A percentile compares a stretch with the other conserved stretches of the same genome.
phyloP scores from a whole-genome alignment of 1,140 invertebrate genomes.

The Drosophila santomea region DNA sequence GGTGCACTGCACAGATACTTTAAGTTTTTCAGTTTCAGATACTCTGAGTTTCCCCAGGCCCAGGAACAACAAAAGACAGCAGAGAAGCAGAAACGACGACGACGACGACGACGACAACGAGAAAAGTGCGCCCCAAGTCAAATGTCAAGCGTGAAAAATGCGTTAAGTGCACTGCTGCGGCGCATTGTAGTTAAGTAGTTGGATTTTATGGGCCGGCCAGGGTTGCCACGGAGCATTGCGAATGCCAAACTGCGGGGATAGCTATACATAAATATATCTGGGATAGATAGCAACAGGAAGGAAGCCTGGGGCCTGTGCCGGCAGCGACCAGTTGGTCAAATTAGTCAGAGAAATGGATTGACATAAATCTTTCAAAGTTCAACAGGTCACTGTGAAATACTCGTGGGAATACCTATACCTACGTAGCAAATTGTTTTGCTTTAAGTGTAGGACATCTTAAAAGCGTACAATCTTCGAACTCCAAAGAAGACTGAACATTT shows the following conservation, averaged over 20 bases:
- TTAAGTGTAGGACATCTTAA: not conserved
- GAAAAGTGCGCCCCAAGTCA: constrained; percentile 82
- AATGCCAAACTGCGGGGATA: constrained; percentile 48
- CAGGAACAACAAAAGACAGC: constrained; percentile 29
- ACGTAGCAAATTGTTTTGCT: not conserved
- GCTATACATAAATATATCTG: constrained; percentile 5
- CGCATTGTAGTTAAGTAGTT: constrained; percentile 78
- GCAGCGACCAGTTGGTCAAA: constrained; percentile 25
- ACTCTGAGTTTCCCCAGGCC: constrained; percentile 19
- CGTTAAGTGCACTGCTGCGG: constrained; percentile 78
- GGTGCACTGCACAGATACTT: constrained; percentile 46
- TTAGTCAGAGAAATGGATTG: constrained; percentile 25
- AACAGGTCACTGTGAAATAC: constrained; percentile 3
- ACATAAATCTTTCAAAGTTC: constrained; percentile 26
- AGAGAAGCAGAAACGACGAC: constrained; percentile 18
- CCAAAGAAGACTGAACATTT: too few species aligned
- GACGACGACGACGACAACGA: constrained; percentile 37
- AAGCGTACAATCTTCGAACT: too few species aligned
- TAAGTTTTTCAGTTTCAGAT: constrained; percentile 9
- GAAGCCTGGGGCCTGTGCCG: not conserved
- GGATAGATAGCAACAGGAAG: constrained; percentile 27
- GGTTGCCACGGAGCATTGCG: constrained; percentile 46
- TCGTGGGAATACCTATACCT: not conserved
- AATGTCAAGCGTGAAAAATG: constrained; percentile 84
- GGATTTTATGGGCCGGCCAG: constrained; percentile 64